A percentile compares a stretch with the other conserved stretches of the same genome.
phyloP scores from a whole-genome alignment of 1,140 invertebrate genomes.

The Drosophila ohnishii region DNA sequence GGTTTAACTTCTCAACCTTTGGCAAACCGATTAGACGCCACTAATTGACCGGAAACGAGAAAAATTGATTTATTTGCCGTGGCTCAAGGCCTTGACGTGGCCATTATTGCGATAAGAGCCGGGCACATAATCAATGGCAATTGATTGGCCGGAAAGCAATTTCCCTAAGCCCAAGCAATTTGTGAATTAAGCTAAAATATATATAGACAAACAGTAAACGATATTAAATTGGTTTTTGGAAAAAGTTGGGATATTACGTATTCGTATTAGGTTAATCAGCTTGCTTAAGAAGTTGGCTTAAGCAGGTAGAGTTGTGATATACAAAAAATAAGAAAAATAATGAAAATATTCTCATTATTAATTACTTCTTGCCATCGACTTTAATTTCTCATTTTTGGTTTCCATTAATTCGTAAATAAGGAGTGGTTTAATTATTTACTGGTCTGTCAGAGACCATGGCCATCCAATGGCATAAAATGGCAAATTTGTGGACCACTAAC shows the following conservation, averaged over 20 bases:
- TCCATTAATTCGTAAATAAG: constrained; percentile 30
- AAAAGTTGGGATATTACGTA: constrained; percentile 8
- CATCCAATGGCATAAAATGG: constrained; percentile 62
- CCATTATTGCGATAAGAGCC: constrained; percentile 34
- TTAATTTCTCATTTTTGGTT: constrained; percentile 13
- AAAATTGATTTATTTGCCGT: constrained; percentile 66
- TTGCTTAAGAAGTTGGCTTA: not conserved
- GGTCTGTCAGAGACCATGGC: constrained; percentile 11
- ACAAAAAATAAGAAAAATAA: not conserved
- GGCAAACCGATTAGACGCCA: constrained; percentile 40
- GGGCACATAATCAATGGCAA: constrained; percentile 41
- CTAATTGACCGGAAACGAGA: constrained; percentile 65
- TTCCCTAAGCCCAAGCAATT: constrained; percentile 32
- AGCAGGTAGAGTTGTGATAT: not conserved
- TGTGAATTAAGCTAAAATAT: constrained; percentile 25
- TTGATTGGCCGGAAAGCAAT: constrained; percentile 42
- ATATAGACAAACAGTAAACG: constrained; percentile 28
- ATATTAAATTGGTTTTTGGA: constrained; percentile 36
- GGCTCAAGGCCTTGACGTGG: constrained; percentile 30
- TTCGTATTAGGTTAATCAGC: not conserved
- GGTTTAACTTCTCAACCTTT: constrained; percentile 26
- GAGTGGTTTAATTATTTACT: constrained; percentile 42
- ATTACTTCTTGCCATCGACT: not conserved
- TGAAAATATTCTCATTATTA: not conserved
- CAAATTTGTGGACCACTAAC: constrained; percentile 53